phyloP scores from a whole-genome alignment of 2,797 vertebrate species.

The Toxotes lorentzi region DNA sequence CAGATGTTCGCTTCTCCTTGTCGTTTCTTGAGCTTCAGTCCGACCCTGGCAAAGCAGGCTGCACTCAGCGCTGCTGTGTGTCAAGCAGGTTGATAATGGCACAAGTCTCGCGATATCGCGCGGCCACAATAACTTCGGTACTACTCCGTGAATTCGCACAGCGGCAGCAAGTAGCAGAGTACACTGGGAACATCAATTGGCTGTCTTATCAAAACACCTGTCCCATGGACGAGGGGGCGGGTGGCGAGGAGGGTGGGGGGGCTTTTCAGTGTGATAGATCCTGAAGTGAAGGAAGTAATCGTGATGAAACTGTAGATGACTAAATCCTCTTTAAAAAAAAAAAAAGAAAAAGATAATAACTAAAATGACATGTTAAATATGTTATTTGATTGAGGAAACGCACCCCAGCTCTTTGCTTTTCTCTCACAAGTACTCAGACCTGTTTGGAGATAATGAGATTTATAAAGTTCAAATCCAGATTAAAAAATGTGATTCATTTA shows the following conservation, averaged over 20 bases:
- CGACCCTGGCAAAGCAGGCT: constrained; percentile 84
- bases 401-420: not conserved
- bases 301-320: no score
- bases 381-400: not conserved
- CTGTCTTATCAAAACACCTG: constrained; percentile 74
- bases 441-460: constrained; percentile 15
- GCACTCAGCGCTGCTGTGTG: constrained; percentile 87
- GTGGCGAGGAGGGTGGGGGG: not conserved
- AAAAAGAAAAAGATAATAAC: no score
- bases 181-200: constrained; percentile 65
- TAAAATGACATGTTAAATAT: not conserved
- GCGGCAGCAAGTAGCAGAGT: constrained; percentile 86
- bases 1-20: constrained; percentile 87
- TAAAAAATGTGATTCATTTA: constrained; percentile 19
- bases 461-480: constrained; percentile 12
- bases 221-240: constrained; percentile 38
- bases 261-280: constrained; percentile 1
- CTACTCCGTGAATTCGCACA: constrained; percentile 85
- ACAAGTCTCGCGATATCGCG: constrained; percentile 92
- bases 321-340: no score
- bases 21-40: constrained; percentile 83
- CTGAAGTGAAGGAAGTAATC: not conserved
- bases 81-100: constrained; percentile 91
- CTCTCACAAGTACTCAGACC: constrained; percentile 1
- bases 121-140: constrained; percentile 83